phyloP scores from a whole-genome alignment of 37 sponge, comb jelly and placozoan genomes.

The Amphimedon queenslandica region DNA sequence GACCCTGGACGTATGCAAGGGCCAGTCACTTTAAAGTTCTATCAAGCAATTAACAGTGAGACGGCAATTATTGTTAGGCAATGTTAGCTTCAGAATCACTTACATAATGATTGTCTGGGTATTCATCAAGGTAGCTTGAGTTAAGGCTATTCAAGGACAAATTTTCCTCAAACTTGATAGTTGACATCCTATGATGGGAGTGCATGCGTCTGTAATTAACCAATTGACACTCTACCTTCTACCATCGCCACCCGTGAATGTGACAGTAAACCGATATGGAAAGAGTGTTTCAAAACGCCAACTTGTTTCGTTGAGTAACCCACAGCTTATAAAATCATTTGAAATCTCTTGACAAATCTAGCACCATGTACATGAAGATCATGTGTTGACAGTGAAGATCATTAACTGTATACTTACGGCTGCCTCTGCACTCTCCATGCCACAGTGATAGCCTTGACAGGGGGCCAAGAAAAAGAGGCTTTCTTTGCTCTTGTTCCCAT shows the following conservation, averaged over 20 bases:
- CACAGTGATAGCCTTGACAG: too few species aligned
- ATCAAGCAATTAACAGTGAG: too few species aligned
- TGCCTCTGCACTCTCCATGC: too few species aligned
- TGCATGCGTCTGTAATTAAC: background rate
- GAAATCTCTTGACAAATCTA: too few species aligned
- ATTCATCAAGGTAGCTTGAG: background rate
- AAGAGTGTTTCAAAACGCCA: background rate
- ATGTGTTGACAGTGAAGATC: too few species aligned
- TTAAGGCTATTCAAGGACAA: background rate
- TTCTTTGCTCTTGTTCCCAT: too few species aligned
- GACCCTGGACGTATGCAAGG: background rate
- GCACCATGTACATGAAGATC: too few species aligned
- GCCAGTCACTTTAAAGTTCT: constrained; percentile 1
- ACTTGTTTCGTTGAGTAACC: background rate
- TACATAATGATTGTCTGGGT: background rate
- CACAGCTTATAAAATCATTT: too few species aligned
- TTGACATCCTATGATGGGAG: background rate
- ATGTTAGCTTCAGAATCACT: background rate
- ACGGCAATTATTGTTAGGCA: too few species aligned
- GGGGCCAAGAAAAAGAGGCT: too few species aligned
- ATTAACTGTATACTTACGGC: too few species aligned
- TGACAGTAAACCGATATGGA: background rate
- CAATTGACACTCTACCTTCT: background rate
- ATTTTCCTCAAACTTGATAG: background rate
- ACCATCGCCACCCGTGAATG: background rate